These are phyloP conservation scores for Archaeoteleia sp. DNA, from an alignment of 2,888 invertebrate species.

Conservation along the genomic window DNA sequence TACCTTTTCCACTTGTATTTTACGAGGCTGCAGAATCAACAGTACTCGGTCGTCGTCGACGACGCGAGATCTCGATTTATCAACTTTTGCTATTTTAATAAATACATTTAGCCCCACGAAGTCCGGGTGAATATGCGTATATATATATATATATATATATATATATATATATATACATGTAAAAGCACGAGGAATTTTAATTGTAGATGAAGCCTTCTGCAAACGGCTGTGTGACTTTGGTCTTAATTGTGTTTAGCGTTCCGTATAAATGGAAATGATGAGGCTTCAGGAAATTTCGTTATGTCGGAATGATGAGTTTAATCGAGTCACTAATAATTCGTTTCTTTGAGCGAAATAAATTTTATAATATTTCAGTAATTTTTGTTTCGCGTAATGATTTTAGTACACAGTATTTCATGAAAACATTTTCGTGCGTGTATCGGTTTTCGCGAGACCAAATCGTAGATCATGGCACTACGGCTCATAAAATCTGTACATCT, in stretches of 20 bases:
- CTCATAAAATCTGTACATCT: too few species aligned
- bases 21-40: slow-evolving; percentile 23
- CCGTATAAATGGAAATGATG: slow-evolving; percentile 28
- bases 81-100: slow-evolving; percentile 32
- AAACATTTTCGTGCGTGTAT: too few species aligned
- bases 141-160: too few species aligned
- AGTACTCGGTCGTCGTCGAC: slow-evolving; percentile 22
- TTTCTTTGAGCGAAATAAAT: not conserved
- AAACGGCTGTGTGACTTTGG: slow-evolving; percentile 20
- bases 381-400: too few species aligned
- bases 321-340: slow-evolving; percentile 16
- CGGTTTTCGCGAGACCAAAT: too few species aligned
- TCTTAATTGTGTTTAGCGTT: slow-evolving; percentile 25
- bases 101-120: slow-evolving; percentile 28
- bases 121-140: slow-evolving; percentile 5
- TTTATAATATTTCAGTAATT: too few species aligned
- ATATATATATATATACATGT: slow-evolving; percentile 15
- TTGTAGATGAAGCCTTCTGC: slow-evolving; percentile 31
- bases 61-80: slow-evolving; percentile 28
- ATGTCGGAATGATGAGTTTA: slow-evolving; percentile 14
- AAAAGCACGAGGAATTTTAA: slow-evolving; percentile 25
- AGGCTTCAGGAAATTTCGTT: slow-evolving; percentile 13
- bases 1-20: slow-evolving; percentile 21
- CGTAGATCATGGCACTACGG: too few species aligned
- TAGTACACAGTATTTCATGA: too few species aligned